Evolutionary conservation across 2,888 invertebrate species (phyloP), one percentile per base, ranked within the genome.

Genomic region (Ophonus ardosiacus): DNA sequence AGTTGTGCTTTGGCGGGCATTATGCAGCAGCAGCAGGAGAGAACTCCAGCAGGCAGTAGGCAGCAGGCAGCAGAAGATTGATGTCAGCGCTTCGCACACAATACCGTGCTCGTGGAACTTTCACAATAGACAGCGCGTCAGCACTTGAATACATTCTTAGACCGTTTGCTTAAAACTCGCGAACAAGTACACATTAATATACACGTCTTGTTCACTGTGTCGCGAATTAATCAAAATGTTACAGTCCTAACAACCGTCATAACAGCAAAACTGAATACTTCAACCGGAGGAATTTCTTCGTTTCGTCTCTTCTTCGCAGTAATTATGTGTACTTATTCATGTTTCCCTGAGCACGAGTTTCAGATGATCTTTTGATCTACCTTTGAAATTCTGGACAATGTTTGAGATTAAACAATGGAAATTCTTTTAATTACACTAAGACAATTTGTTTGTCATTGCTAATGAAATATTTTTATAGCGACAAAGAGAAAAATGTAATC

Each of bases 101-200:
- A 74, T 82, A 17, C 18, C 56, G 10, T 17, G 24, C 78, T 78
- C 31, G 40, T 18, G 71, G 38, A 74, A 83, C 59, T 83, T 83
- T 76, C 57, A 83, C 83, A 83, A 83, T 74, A 83, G 83, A 83
- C 56, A 71, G 56, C 51, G 81, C 82, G 71, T 82, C 71, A 82
- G 61, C 80, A 80, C 61, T 81, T 81, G 81, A 81, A 80, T 80
- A 82, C 82, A 83, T 74, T 83, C 83, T 83, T 83, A 83, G 83
- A 57, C 74, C 59, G 76, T 83, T 83, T 83, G 74, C 74, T 83
- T 56, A 76, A 83, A 83, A 83, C 76, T 83, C 74, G 21, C 76
- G 71, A 83, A 83, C 83, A 83, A 83, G 61, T 83, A 65, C 57
- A 82, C 82, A 83, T 83, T 83, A 83, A 83, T 83, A 83, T 76